Percentiles rank a stretch among this genome's conserved stretches.
These are phyloP conservation scores for Enteromius paludinosus DNA, from an alignment of 2,797 vertebrate genomes.

Conservation along the genomic window DNA sequence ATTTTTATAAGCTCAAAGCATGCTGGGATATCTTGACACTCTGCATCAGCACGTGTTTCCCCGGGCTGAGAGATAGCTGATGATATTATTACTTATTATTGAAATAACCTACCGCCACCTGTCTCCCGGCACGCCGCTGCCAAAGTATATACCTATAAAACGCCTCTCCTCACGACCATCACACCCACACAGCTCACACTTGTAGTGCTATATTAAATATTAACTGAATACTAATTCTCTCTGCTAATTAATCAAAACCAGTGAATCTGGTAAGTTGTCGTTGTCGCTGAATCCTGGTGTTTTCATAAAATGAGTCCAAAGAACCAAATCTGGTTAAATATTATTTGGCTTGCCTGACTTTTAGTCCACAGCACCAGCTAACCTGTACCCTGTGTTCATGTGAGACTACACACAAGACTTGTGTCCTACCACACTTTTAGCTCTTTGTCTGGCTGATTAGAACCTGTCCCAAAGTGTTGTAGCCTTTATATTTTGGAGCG, in stretches of 20 bases:
- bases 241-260: background rate
- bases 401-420: background rate
- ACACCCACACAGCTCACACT: conserved; percentile 70
- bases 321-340: conserved; percentile 52
- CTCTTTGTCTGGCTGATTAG: background rate
- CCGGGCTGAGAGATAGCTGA: conserved; percentile 82
- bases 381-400: background rate
- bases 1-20: conserved; percentile 53
- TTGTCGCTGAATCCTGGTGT: background rate
- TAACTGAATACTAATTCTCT: background rate
- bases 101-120: conserved; percentile 96
- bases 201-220: conserved; percentile 66
- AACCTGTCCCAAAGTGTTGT: background rate
- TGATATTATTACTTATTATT: conserved; percentile 93
- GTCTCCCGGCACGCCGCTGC: conserved; percentile 84
- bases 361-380: background rate
- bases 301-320: background rate
- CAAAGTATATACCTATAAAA: conserved; percentile 89
- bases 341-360: conserved; percentile 45
- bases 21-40: conserved; percentile 54
- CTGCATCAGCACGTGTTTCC: conserved; percentile 45
- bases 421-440: background rate
- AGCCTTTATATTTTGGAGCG: background rate
- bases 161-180: conserved; percentile 83
- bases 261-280: background rate